Conservation (phyloP, 2,113 vertebrate genomes). For the Isichthys henryi region DNA sequence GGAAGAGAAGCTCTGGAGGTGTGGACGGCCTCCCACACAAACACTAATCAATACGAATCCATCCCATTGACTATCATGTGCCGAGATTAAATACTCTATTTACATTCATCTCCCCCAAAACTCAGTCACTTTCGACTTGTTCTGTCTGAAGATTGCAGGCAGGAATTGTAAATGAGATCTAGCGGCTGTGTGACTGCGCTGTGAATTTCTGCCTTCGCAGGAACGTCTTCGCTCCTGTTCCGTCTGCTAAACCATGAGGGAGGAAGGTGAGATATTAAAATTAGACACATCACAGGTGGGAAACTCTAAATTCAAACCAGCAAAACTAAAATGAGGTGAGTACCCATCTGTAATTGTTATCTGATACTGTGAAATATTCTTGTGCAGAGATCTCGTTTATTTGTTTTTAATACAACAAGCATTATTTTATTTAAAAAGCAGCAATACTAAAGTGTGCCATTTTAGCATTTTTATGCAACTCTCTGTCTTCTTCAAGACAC, state of each 20-base stretch:
- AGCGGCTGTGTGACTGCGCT: constrained; percentile 10
- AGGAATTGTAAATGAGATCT: constrained; percentile 15
- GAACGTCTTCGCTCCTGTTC: constrained; percentile 19
- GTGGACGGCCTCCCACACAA: not conserved
- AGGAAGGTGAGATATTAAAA: constrained; percentile 23
- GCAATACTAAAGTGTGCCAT: not conserved
- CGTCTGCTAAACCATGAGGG: constrained; percentile 21
- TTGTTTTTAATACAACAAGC: not conserved
- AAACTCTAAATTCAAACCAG: constrained; percentile 1
- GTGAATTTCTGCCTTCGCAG: constrained; percentile 18
- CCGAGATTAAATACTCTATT: not conserved
- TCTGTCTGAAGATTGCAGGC: not conserved
- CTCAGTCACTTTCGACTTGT: not conserved
- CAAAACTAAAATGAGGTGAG: not conserved
- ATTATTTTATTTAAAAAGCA: not conserved
- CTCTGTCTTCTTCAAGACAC: not conserved
- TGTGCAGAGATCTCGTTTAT: not conserved
- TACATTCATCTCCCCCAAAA: not conserved
- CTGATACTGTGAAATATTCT: not conserved
- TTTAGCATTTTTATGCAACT: not conserved
- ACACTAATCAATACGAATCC: not conserved
- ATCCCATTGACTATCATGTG: not conserved
- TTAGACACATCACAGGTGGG: constrained; percentile 20
- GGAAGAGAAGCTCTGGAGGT: not conserved
- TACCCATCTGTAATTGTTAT: not conserved